Evolutionary conservation across 2,888 invertebrate species (phyloP).

Genomic region (Cephus sareptanus): DNA sequence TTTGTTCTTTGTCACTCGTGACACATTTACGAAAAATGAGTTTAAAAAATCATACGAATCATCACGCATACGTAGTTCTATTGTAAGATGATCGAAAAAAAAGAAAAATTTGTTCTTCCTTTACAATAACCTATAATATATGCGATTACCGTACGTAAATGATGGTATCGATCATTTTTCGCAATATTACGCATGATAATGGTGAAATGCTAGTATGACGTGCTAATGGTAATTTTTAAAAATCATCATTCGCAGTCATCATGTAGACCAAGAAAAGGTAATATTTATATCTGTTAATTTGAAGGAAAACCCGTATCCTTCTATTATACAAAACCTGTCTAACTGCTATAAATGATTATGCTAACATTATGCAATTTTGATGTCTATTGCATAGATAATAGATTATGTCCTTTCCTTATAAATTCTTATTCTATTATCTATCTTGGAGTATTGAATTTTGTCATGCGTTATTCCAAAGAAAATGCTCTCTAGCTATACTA

Average conservation of each 20-base stretch:
- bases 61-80: neutral
- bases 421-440: neutral
- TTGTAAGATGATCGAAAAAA: neutral
- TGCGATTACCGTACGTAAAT: neutral
- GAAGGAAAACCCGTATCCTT: neutral
- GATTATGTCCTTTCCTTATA: neutral
- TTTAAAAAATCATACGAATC: neutral
- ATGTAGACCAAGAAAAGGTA: neutral
- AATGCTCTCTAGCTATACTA: neutral
- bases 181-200: neutral
- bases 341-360: neutral
- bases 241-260: neutral
- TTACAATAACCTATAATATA: neutral
- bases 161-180: neutral
- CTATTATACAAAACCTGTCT: neutral
- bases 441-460: neutral
- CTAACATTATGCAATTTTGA: neutral
- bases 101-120: neutral
- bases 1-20: neutral
- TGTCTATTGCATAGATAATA: neutral
- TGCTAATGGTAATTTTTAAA: neutral
- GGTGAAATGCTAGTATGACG: neutral
- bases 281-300: neutral
- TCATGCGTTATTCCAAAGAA: conserved; percentile 5
- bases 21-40: neutral